A percentile compares a stretch with the other conserved stretches of the same genome.
These are phyloP conservation scores for Drosophila tanythrix DNA, from an alignment of 2,888 invertebrate genomes.

Conservation along the genomic window DNA sequence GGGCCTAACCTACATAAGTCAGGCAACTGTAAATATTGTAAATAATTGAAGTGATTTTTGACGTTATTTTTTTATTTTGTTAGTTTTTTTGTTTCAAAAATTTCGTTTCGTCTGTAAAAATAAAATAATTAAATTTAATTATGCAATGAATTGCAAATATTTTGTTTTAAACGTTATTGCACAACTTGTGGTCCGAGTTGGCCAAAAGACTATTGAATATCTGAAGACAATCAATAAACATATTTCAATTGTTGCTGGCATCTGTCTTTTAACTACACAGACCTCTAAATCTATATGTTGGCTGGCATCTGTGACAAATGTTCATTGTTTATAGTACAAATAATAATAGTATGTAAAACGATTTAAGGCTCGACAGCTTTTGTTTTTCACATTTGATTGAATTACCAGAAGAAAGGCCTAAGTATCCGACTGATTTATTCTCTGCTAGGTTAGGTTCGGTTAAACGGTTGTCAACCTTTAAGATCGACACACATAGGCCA, in stretches of 20 bases:
- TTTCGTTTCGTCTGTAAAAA: conserved; percentile 1
- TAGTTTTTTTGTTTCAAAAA: conserved; percentile 1
- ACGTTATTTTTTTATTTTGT: conserved; percentile 9
- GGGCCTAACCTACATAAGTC: conserved; percentile 66
- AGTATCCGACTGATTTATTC: neutral
- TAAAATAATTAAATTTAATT: conserved; percentile 6
- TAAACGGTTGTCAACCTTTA: neutral
- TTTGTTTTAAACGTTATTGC: conserved; percentile 24
- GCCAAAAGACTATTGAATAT: conserved; percentile 28
- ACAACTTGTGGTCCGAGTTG: conserved; percentile 1
- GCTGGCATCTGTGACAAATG: conserved; percentile 1
- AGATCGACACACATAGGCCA: too few relatives aligned
- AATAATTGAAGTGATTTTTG: conserved; percentile 42
- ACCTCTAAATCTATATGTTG: conserved; percentile 4
- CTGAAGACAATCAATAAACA: conserved; percentile 19
- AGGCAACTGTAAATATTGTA: conserved; percentile 69
- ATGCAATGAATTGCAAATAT: conserved; percentile 30
- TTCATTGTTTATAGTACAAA: conserved; percentile 9
- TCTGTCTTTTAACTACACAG: neutral
- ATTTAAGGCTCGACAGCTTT: neutral
- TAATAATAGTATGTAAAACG: neutral
- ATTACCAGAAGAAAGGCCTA: neutral
- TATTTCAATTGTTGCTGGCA: conserved; percentile 6
- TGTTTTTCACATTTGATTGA: neutral
- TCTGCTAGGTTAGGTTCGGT: neutral